Percentiles rank a stretch among this genome's conserved stretches.
Evolutionary conservation across 2,797 vertebrate genomes (phyloP).

Genomic region (Pyrocephalus nanus): DNA sequence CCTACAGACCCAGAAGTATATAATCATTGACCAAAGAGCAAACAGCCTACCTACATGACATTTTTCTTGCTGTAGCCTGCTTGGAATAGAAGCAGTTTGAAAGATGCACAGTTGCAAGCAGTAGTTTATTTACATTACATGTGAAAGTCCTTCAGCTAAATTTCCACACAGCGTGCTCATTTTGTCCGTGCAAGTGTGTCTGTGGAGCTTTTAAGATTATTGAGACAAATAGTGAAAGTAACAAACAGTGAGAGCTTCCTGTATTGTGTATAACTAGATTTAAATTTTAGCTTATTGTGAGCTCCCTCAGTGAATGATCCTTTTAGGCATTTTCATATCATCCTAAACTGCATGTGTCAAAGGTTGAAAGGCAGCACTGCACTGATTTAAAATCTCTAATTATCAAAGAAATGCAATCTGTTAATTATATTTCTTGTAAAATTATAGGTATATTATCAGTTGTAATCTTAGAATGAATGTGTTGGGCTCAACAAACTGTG

Average conservation of each 20-base stretch:
- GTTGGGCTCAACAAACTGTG: neutral
- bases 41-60: neutral
- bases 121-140: slow-evolving; percentile 32
- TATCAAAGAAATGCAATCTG: neutral
- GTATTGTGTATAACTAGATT: neutral
- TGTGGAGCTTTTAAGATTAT: slow-evolving; percentile 56
- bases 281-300: neutral
- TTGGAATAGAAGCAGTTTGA: slow-evolving; percentile 34
- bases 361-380: neutral
- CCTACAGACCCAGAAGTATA: neutral
- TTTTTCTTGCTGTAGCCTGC: slow-evolving; percentile 19
- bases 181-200: slow-evolving; percentile 38
- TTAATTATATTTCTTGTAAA: neutral
- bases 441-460: neutral
- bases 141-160: slow-evolving; percentile 41
- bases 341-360: neutral
- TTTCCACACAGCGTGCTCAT: slow-evolving; percentile 44
- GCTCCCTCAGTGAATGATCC: neutral
- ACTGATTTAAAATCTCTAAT: neutral
- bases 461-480: neutral
- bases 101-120: neutral
- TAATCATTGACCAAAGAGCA: slow-evolving; percentile 14
- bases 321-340: neutral
- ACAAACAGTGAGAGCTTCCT: neutral
- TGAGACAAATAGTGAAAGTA: slow-evolving; percentile 44